Evolutionary conservation across 64 coral and sea anemone genomes (phyloP).

Genomic region (Montipora sp.): DNA sequence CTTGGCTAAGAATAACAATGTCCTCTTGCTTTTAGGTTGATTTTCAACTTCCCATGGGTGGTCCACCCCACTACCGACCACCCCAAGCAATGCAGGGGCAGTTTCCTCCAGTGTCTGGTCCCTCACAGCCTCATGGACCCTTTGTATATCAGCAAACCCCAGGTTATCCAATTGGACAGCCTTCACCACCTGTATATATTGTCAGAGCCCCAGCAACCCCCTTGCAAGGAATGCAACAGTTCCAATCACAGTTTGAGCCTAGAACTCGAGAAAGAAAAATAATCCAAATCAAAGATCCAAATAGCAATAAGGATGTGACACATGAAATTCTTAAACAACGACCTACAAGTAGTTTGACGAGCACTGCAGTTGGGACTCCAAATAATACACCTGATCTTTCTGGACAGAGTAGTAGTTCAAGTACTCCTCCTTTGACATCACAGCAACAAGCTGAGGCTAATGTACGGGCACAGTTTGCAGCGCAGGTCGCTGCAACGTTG

Average conservation of each 20-base stretch:
- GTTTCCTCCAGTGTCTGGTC: constrained; percentile 44
- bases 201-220: constrained; percentile 8
- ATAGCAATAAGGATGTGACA: constrained; percentile 87
- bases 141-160: constrained; percentile 22
- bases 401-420: constrained; percentile 75
- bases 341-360: constrained; percentile 37
- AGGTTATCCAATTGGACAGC: constrained; percentile 40
- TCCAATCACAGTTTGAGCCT: constrained; percentile 20
- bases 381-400: constrained; percentile 67
- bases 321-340: constrained; percentile 70
- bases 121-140: constrained; percentile 61
- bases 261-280: constrained; percentile 67
- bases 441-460: constrained; percentile 51
- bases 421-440: constrained; percentile 71
- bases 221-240: constrained; percentile 2
- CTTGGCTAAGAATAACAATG: not conserved
- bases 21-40: constrained; percentile 39
- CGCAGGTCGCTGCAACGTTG: constrained; percentile 81
- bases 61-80: constrained; percentile 36
- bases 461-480: constrained; percentile 66
- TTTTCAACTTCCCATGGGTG: constrained; percentile 37
- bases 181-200: constrained; percentile 27
- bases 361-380: constrained; percentile 44
- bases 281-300: constrained; percentile 80
- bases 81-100: constrained; percentile 64